Evolutionary conservation across 1,140 invertebrate species (phyloP), one percentile per base, ranked within the genome.

Genomic region (Drosophila pseudoobscura): DNA sequence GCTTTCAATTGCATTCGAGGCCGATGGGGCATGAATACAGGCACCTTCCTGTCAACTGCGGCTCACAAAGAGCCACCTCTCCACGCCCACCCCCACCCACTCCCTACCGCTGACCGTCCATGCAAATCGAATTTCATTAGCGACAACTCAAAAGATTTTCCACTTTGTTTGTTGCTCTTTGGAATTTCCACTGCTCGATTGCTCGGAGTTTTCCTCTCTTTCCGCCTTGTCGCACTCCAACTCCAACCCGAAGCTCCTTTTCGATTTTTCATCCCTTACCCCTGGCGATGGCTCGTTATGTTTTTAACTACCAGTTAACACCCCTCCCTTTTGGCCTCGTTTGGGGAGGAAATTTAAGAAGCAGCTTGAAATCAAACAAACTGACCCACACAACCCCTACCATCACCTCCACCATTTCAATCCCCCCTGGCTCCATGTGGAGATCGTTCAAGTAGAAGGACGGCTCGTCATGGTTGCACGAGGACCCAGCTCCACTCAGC

Each of bases 71-170:
- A 24, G 13, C 20, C 4, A 0, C 24, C 3, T 4, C 24, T 24
- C 24, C 24, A 11, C 35, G 0, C 2, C 24, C 15, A 6, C 24
- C 24, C 24, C 24, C 22, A 35, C 17, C 17, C 17, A 17, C 17
- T 41, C 6, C 11, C 39, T 29, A 13, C 31, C n/a, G 11, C 22
- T 41, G 6, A 2, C 46, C 24, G 51, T 45, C 41, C 20, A 57
- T 80, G 70, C 74, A 80, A 87, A 87, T 87, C 63, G 69, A 68
- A 85, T 85, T 80, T 80, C 82, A 85, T 85, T 85, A 85, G 64
- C 74, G 69, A 85, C 78, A 87, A 64, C 75, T 85, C 68, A 80
- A 80, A 77, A 69, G 57, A 47, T 66, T 66, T 77, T 85, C 73
- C 74, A 64, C 66, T 56, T 66, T 73, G 69, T 55, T 80, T 68